Evolutionary conservation across 2,797 vertebrate species (phyloP), one percentile per base, ranked within the genome.

Genomic region (Kryptolebias ocellatus): DNA sequence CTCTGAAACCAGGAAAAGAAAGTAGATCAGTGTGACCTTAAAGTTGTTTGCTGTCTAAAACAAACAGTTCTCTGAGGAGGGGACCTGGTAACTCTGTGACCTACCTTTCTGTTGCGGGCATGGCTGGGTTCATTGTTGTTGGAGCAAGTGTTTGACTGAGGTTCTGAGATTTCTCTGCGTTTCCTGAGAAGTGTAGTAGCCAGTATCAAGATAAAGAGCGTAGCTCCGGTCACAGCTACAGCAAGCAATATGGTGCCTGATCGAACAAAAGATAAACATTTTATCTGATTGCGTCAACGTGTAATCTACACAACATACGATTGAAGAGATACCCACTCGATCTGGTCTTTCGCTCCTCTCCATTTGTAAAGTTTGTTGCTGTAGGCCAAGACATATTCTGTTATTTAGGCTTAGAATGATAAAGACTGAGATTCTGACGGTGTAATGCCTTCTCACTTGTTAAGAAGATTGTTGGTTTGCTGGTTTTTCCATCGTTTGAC

Each of bases 221-320:
- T 0, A 11, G 34, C 16, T 15, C 46, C 3, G 7, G 24, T 28
- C 1, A 56, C 74, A 0, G 47, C 0, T 0, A 31, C 1, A 29
- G 45, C n/a, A 4, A 34, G 70, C 45, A 81, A 6, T 4, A 67
- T n/a, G 1, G 8, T n/a, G 28, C 60, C 84, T 88, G 71, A 53
- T 0, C 9, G 50, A 53, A 77, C 54, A 45, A 2, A 47, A 14
- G 50, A 59, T 2, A 44, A 53, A 17, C 9, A 55, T 15, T 6
- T 5, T 15, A 27, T 63, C 20, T 29, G 45, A 50, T 49, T 10
- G 29, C n/a, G 15, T 15, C 47, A 1, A 58, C 53, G 17, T 11
- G 52, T 11, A 5, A 27, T 2, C 5, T 39, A 3, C 14, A 2
- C 1, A 15, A 3, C 2, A 56, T 9, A 50, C 2, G 11, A 24